Conservation (phyloP, 2,888 invertebrate species). For the Prosopocoilus inquinatus region DNA sequence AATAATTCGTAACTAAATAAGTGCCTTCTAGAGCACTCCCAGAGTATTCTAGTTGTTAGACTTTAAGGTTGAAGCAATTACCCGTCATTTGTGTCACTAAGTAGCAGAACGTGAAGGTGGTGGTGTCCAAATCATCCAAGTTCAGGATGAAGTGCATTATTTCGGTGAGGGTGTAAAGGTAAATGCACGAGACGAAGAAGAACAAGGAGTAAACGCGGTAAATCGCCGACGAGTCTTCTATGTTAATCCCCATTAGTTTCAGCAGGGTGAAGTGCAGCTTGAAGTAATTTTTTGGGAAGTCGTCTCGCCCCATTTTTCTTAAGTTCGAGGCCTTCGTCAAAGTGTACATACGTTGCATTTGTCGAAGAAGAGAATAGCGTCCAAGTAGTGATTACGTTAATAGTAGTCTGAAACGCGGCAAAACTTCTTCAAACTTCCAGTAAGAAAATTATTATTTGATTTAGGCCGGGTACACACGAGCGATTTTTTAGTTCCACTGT, state of each 20-base stretch:
- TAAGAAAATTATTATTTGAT: no score
- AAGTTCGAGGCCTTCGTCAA: no score
- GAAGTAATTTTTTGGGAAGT: constrained; percentile 7
- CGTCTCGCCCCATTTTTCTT: not conserved
- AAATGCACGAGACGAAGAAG: constrained; percentile 13
- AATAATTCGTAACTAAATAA: not conserved
- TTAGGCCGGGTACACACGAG: no score
- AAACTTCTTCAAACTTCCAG: no score
- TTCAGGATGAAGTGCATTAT: constrained; percentile 13
- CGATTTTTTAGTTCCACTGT: no score
- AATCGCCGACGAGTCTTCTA: constrained; percentile 1
- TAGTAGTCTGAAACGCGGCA: no score
- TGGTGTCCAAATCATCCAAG: constrained; percentile 18
- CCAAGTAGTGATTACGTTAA: no score
- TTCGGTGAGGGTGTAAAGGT: constrained; percentile 18
- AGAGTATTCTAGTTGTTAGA: no score
- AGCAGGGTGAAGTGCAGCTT: constrained; percentile 12
- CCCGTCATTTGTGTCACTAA: constrained; percentile 17
- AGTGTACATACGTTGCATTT: no score
- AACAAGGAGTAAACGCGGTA: constrained; percentile 14
- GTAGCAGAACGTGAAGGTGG: constrained; percentile 20
- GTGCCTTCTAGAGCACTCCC: no score
- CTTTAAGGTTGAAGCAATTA: not conserved
- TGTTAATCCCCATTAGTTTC: constrained; percentile 10
- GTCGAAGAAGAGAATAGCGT: no score